Evolutionary conservation across 2,797 vertebrate species (phyloP).

Genomic region (Tenualosa thibaudeaui): DNA sequence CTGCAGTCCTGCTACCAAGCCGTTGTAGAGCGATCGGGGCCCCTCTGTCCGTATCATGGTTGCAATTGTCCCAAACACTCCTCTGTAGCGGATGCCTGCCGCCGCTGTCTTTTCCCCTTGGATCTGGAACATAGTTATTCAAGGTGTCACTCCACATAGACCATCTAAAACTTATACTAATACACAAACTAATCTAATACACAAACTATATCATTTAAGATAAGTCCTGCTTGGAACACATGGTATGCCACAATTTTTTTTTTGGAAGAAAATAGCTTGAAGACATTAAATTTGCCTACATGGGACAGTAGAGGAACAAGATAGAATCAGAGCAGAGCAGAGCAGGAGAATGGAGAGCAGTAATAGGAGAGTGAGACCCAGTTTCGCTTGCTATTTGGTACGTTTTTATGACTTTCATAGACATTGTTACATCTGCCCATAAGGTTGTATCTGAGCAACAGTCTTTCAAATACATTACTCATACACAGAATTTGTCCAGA

Average conservation of each 20-base stretch:
- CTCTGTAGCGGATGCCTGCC: slow-evolving; percentile 76
- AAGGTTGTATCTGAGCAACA: too few relatives aligned
- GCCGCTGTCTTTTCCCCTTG: slow-evolving; percentile 78
- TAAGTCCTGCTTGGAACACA: not conserved
- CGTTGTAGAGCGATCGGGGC: slow-evolving; percentile 79
- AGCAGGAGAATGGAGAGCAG: too few relatives aligned
- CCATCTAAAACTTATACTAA: too few relatives aligned
- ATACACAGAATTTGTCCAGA: too few relatives aligned
- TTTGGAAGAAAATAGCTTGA: not conserved
- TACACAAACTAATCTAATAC: not conserved
- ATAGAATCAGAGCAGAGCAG: too few relatives aligned
- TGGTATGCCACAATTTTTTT: not conserved
- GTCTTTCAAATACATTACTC: too few relatives aligned
- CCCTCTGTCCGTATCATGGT: slow-evolving; percentile 85
- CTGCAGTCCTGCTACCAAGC: slow-evolving; percentile 84
- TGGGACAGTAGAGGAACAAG: not conserved
- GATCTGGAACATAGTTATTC: slow-evolving; percentile 65
- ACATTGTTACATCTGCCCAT: too few relatives aligned
- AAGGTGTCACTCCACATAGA: not conserved
- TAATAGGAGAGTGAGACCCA: too few relatives aligned
- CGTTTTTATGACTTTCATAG: not conserved
- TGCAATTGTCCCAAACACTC: slow-evolving; percentile 83
- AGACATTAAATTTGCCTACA: not conserved
- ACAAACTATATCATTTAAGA: not conserved
- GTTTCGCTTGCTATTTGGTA: too few relatives aligned